Percentiles rank a stretch among this genome's conserved stretches.
phyloP scores from a whole-genome alignment of 2,797 vertebrate species.

The Typhlichthys subterraneus region DNA sequence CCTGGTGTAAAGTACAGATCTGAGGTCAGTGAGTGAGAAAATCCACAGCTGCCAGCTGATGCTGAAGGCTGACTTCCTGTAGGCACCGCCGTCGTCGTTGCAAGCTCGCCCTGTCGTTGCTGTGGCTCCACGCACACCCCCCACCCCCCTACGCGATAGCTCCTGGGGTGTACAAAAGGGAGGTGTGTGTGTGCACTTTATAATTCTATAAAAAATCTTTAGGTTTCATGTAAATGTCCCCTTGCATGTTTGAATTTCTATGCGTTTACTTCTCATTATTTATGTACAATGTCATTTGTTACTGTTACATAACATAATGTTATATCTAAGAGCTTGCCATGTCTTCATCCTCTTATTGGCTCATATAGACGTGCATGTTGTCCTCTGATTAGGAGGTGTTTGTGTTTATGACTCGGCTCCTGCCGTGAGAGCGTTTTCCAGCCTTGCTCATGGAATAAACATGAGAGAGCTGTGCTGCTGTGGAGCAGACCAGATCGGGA shows the following conservation, averaged over 20 bases:
- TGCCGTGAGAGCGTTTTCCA: constrained; percentile 61
- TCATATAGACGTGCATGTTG: background rate
- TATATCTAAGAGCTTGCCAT: background rate
- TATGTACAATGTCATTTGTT: too few species aligned
- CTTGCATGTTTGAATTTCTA: too few species aligned
- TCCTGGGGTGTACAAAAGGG: too few species aligned
- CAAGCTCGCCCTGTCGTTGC: constrained; percentile 27
- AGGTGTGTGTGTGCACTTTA: too few species aligned
- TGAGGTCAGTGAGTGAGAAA: constrained; percentile 70
- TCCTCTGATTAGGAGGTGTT: background rate
- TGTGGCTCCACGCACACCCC: background rate
- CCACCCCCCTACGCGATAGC: too few species aligned
- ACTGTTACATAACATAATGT: background rate
- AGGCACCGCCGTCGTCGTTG: constrained; percentile 35
- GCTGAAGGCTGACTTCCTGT: constrained; percentile 48
- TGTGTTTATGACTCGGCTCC: constrained; percentile 46
- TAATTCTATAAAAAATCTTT: too few species aligned
- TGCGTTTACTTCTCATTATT: too few species aligned
- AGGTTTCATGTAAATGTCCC: too few species aligned
- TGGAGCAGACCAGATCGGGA: constrained; percentile 37
- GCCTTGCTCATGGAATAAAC: constrained; percentile 44
- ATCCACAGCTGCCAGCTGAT: constrained; percentile 68
- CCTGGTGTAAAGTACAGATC: constrained; percentile 70
- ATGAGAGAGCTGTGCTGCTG: constrained; percentile 38
- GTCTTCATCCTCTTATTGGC: constrained; percentile 8